These are phyloP conservation scores for Stenopsyche tienmushanensis DNA, from an alignment of 1,140 invertebrate genomes.

Conservation along the genomic window DNA sequence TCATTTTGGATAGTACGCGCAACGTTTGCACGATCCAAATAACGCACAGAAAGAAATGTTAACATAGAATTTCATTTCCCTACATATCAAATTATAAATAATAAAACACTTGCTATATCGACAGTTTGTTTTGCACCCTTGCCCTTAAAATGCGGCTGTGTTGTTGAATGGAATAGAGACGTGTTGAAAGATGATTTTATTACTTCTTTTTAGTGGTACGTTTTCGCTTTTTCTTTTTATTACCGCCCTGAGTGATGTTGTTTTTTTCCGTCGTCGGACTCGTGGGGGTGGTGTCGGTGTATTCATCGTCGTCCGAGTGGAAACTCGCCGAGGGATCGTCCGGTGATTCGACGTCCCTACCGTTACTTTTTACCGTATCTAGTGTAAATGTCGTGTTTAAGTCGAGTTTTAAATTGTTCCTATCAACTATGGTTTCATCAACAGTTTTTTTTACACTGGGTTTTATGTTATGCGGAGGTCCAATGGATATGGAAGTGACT, in stretches of 20 bases:
- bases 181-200: constrained; percentile 42
- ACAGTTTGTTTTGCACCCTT: constrained; percentile 25
- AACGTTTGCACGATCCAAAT: too few species aligned
- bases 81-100: constrained; percentile 4
- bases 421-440: background rate
- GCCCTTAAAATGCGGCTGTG: too few species aligned
- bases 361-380: background rate
- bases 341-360: constrained; percentile 15
- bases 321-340: constrained; percentile 5
- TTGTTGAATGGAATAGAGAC: constrained; percentile 7
- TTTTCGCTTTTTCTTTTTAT: constrained; percentile 46
- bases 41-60: too few species aligned
- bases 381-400: constrained; percentile 32
- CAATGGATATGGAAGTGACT: constrained; percentile 54
- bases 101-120: constrained; percentile 19
- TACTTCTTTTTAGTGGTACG: constrained; percentile 44
- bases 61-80: background rate
- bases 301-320: constrained; percentile 40
- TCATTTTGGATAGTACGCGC: too few species aligned
- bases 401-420: constrained; percentile 24
- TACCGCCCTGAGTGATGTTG: constrained; percentile 23
- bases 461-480: constrained; percentile 47
- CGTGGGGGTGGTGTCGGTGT: constrained; percentile 41
- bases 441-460: constrained; percentile 13
- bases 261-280: constrained; percentile 28